Evolutionary conservation across 2,113 vertebrate species (phyloP).

Genomic region (Pteruthius melanotis): DNA sequence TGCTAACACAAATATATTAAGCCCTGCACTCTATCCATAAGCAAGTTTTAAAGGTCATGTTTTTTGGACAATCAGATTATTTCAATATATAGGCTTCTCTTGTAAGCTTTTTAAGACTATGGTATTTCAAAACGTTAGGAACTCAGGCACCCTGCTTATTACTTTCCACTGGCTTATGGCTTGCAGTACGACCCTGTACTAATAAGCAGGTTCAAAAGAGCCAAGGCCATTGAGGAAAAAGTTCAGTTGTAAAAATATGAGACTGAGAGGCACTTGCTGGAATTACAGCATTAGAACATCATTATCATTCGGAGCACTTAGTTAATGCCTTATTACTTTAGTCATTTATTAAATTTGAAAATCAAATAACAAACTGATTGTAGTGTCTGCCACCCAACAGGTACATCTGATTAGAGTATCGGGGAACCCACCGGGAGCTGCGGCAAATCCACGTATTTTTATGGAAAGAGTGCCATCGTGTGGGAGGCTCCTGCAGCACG

Average conservation of each 20-base stretch:
- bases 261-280: not conserved
- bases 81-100: not conserved
- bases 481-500: conserved; percentile 33
- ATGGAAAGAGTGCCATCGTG: conserved; percentile 69
- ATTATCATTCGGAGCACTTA: not conserved
- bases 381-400: not conserved
- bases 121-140: not conserved
- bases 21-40: not conserved
- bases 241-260: not conserved
- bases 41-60: not conserved
- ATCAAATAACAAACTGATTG: not conserved
- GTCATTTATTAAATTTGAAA: not conserved
- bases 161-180: not conserved
- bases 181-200: not conserved
- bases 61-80: not conserved
- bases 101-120: not conserved
- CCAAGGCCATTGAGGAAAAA: not conserved
- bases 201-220: not conserved
- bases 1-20: not conserved
- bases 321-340: not conserved
- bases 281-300: not conserved
- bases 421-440: not conserved
- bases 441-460: not conserved
- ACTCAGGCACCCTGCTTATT: not conserved
- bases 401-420: not conserved